Evolutionary conservation across 2,888 invertebrate species (phyloP), one percentile per base, ranked within the genome.

Genomic region (Campopleginae sp.): DNA sequence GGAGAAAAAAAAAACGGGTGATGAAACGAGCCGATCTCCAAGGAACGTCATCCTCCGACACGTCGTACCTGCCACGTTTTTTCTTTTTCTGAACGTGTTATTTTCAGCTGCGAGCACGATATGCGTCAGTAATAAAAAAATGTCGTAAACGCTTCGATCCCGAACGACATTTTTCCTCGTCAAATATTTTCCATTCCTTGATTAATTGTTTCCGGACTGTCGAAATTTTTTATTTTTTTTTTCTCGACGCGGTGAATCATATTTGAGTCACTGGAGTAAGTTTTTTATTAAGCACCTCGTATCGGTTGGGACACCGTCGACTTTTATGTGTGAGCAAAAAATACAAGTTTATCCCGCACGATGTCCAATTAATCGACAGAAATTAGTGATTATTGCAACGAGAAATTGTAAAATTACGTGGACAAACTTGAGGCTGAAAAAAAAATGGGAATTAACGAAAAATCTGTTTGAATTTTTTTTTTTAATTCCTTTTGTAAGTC

Each of bases 41-140:
- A n/a, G 44, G 78, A 58, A 58, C 33, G 44, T 78, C 42, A 78
- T 78, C 44, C 23, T 27, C 8, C 44, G 48, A 75, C 31, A 58
- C 12, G n/a, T 61, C 12, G 17, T 46, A 63, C 0, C 65, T 38
- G 65, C 33, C n/a, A 4, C 31, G 19, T 68, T n/a, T 58, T 10
- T 61, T 14, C 46, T 4, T 48, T 61, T 27, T 44, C 27, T 12
- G 46, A 8, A 10, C 68, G 14, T 2, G 68, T 23, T 74, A 58
- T 63, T 42, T 38, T n/a, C 38, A 72, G 51, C 44, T 46, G 38
- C 68, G 46, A 58, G 38, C 23, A 14, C 33, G 23, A 68, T 48
- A 33, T 70, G 42, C 19, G 54, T 42, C 14, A 2, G 44, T 8
- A 66, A 58, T 31, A 17, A 58, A 31, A 77, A 42, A 71, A 19